Base-by-base conservation (phyloP, 2,888 invertebrate species). In the Sclerodermus sp. region DNA sequence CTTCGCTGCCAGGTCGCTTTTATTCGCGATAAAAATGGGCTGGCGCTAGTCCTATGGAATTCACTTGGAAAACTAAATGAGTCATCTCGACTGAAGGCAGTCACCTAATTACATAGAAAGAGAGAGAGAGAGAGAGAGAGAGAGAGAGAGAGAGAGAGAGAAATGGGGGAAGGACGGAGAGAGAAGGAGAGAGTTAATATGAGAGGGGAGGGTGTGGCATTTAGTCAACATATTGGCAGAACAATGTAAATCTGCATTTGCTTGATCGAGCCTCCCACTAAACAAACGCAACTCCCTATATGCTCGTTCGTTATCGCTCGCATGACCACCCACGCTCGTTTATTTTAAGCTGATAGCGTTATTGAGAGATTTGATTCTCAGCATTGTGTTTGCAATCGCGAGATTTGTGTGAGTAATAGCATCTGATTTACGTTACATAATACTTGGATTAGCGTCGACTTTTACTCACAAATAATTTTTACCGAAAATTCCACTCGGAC, bases 191-290 rank as follows among this genome's bases (percentile, higher is more conserved):
- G n/a, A n/a, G n/a, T n/a, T n/a, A n/a, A n/a, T 51, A 38, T 17
- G 42, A 43, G 40, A 51, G 51, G 32, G 48, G 13, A 45, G 3
- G 10, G 14, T 16, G 15, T 30, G 46, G 42, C 49, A 55, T 51
- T 23, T 23, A 23, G 3, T 23, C 23, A 23, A 23, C 23, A 23
- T 3, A 23, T 23, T 23, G 23, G 47, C 32, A 38, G 31, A 17
- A 8, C 4, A 8, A n/a, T 40, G 45, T 47, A 42, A 52, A 51
- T 45, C 12, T 3, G 5, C 43, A 47, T 63, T 54, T 54, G 49
- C 60, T 63, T 53, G 49, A 47, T 45, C 51, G 43, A 36, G 38
- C 57, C 47, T 54, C 52, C 53, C 51, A 57, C 34, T 49, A 51
- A 60, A 57, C 50, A 53, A 50, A 54, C 57, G 49, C 43, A 34